Evolutionary conservation across 2,888 invertebrate species (phyloP), one percentile per base, ranked within the genome.

Genomic region (Ochropacha duplaris): DNA sequence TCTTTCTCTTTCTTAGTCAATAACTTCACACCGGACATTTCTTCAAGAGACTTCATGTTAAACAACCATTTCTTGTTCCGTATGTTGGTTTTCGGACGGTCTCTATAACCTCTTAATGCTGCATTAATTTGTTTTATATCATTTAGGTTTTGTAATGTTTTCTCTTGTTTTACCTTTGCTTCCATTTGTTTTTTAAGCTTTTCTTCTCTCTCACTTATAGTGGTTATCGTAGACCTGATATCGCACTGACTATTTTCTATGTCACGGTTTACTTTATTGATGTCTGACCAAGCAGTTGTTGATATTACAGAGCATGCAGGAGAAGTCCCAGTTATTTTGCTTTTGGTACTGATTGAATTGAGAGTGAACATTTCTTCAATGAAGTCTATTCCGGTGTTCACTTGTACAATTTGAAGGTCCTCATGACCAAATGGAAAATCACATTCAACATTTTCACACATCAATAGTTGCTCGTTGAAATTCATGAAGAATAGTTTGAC

Each of bases 361-460:
- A 19, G 2, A 19, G 44, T 44, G 14, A 57, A 34, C 0, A 67
- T 54, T n/a, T 83, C 78, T 39, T 71, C 72, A 5, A 68, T 58
- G 0, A 56, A 62, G 2, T 68, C 57, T 5, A 59, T 54, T 0
- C 77, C 76, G 28, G 72, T 64, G 22, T 82, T 78, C n/a, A 74
- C 71, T 59, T 72, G 68, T 0, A 80, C 67, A 57, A 84, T 74
- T 31, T 82, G 71, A 0, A 86, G 54, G 0, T 87, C 79, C 44
- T 84, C 81, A 52, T 78, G 69, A 0, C 83, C 86, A 66, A 87
- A 90, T 14, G 90, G 90, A 61, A 77, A 91, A 1, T 81, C 80
- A 59, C 91, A 92, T 2, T 72, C 63, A 0, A 63, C 54, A 54
- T 90, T 87, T 54, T 84, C 82, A 64, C 91, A 92, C 85, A 90